Base-by-base conservation (phyloP, 2,888 invertebrate species). In the Orchesellides sinensis region DNA sequence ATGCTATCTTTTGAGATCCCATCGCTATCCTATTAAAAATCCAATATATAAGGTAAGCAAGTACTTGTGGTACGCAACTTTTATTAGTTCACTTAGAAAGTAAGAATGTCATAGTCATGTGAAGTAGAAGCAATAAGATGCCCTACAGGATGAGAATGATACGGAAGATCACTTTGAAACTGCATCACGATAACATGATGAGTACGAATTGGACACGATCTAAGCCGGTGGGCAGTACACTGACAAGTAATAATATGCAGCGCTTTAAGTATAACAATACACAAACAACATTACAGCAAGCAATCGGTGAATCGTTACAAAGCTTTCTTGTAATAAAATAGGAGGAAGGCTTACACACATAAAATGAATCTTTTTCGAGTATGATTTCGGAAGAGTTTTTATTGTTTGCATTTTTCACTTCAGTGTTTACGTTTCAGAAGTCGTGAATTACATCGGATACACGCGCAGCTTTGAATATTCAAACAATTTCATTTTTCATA, bases 21-120 rank as follows among this genome's bases (percentile, higher is more conserved):
- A 21, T 63, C 25, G n/a, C 32, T 47, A 47, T 21, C 29, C 17
- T 35, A 35, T 47, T 32, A 47, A 68, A 45, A 12, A 29, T 52
- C 49, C 17, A 49, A 23, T 49, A 14, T 27, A 27, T 47, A 40
- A 40, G 40, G 40, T 2, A 70, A 59, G 27, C 21, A n/a, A 74
- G 23, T 14, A 52, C 3, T 27, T 10, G 17, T 32, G 61, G 17
- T 23, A 14, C 3, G 3, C 12, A 5, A 40, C 40, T 8, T 52
- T 32, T 19, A 74, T 10, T 23, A 65, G 5, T 21, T 25, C 17
- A 66, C 25, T 52, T 77, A 77, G 68, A 77, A 77, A 77, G 77
- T 77, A 77, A 56, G 52, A 77, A 68, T 56, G 66, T 77, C 68
- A n/a, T n/a, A n/a, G n/a, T n/a, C n/a, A 77, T 68, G 77, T 68